Percentiles rank a stretch among this genome's conserved stretches.
Evolutionary conservation across 2,888 invertebrate species (phyloP).

Genomic region (Dicyrtomina minuta): DNA sequence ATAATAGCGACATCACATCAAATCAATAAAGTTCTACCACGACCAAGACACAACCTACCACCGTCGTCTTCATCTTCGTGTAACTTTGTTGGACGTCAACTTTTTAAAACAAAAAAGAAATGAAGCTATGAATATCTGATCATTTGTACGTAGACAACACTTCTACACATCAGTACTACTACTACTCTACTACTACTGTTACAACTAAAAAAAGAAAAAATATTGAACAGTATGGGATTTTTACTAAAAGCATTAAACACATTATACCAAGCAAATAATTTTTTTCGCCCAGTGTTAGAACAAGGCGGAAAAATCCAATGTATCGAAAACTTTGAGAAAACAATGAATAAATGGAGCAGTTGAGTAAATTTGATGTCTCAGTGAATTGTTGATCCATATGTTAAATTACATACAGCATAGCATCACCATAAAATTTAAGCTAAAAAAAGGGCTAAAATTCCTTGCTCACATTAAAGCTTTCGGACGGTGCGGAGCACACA

Average conservation of each 20-base stretch:
- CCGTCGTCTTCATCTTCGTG: too few species aligned
- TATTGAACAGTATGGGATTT: conserved; percentile 10
- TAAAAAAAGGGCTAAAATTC: too few species aligned
- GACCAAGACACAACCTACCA: background rate
- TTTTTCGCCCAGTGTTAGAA: background rate
- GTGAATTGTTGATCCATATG: too few species aligned
- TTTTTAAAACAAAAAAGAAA: too few species aligned
- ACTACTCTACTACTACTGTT: conserved; percentile 5
- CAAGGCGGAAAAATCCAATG: conserved; percentile 18
- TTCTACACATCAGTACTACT: background rate
- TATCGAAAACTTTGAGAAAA: conserved; percentile 38
- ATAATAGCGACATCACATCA: background rate
- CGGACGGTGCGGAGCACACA: too few species aligned
- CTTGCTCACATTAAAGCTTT: too few species aligned
- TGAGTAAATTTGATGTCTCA: conserved; percentile 19
- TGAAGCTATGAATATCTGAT: background rate
- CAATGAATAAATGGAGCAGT: conserved; percentile 42
- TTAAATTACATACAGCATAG: too few species aligned
- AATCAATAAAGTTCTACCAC: background rate
- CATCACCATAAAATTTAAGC: too few species aligned
- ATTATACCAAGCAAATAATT: conserved; percentile 14
- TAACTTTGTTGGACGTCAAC: too few species aligned
- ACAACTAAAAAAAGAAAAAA: conserved; percentile 6
- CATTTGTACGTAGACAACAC: conserved; percentile 3
- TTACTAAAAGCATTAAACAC: conserved; percentile 12